Base-by-base conservation (phyloP, 30 jellyfish, hydroid and myxozoan genomes). In the Chrysaora quinquecirrha region DNA sequence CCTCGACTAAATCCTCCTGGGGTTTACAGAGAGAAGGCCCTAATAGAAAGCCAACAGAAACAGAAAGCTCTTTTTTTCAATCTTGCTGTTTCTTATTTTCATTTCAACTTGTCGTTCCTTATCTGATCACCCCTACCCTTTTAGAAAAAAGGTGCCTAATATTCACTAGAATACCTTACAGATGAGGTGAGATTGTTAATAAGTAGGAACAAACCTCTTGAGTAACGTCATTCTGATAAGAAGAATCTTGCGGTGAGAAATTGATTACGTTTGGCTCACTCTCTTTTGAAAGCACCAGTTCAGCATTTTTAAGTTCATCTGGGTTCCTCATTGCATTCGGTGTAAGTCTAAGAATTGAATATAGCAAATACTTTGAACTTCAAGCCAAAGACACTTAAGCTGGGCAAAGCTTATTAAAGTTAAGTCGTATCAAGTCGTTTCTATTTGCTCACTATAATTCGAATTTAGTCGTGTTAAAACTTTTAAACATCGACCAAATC, bases 181-280 rank as follows among this genome's bases (percentile, higher is more conserved):
- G 58, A 9, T 43, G 58, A 16, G 58, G 9, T 43, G 58, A 43
- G 16, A 6, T 43, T 6, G 9, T 9, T 43, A 43, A 43, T 9
- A 70, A 30, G 10, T 67, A 27, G 19, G 18, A 0, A 1, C 19
- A 28, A 69, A 82, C 92, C 73, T 82, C 92, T 20, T 82, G 85
- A 1, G 85, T 46, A 27, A 82, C 85, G 34, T 68, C 92, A 29
- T 68, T 68, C 18, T 67, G 82, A 65, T 82, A 68, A 12, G 85
- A 68, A 23, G 92, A 82, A 25, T 69, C 92, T 54, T 82, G 92
- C 9, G 92, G 92, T 1, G 92, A 82, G 46, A 82, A 82, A n/a
- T 69, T 82, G 52, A 82, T 82, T 27, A 67, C 92, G 22, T 81
- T 75, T 18, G 52, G 52, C 0, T 69, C 92, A 0, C 73, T 69